These are phyloP conservation scores for Etheostoma spectabile DNA, from an alignment of 2,113 vertebrate species.

Conservation along the genomic window DNA sequence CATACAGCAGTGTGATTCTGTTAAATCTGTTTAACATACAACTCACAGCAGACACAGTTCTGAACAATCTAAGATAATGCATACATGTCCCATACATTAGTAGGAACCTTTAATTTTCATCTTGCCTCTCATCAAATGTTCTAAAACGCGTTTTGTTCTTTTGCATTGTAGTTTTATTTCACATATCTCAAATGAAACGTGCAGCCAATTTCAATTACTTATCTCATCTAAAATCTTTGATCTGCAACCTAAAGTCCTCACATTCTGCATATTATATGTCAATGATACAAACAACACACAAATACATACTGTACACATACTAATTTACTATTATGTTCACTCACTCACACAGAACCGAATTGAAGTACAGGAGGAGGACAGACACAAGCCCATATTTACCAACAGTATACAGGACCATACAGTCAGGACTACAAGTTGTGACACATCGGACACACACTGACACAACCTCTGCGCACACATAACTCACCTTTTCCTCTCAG, in stretches of 20 bases:
- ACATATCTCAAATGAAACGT: constrained; percentile 10
- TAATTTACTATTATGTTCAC: no score
- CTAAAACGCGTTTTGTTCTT: constrained; percentile 18
- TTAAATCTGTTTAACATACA: not conserved
- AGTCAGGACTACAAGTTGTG: not conserved
- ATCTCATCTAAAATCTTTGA: constrained; percentile 42
- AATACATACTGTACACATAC: not conserved
- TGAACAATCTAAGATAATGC: not conserved
- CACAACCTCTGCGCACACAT: constrained; percentile 32
- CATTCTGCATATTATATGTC: constrained; percentile 21
- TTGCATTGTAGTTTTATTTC: constrained; percentile 4
- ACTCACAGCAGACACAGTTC: not conserved
- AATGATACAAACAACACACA: not conserved
- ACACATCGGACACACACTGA: constrained; percentile 27
- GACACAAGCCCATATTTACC: not conserved
- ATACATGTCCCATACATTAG: not conserved
- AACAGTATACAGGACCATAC: not conserved
- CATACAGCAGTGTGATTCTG: not conserved
- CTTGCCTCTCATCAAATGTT: constrained; percentile 10
- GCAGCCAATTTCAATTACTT: constrained; percentile 8
- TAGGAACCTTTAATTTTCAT: constrained; percentile 8
- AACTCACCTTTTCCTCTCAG: constrained; percentile 33
- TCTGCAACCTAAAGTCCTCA: constrained; percentile 25
- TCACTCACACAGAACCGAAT: no score
- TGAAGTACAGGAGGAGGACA: not conserved